Base-by-base conservation (phyloP, 2,113 vertebrate species). In the Prunella himalayana region DNA sequence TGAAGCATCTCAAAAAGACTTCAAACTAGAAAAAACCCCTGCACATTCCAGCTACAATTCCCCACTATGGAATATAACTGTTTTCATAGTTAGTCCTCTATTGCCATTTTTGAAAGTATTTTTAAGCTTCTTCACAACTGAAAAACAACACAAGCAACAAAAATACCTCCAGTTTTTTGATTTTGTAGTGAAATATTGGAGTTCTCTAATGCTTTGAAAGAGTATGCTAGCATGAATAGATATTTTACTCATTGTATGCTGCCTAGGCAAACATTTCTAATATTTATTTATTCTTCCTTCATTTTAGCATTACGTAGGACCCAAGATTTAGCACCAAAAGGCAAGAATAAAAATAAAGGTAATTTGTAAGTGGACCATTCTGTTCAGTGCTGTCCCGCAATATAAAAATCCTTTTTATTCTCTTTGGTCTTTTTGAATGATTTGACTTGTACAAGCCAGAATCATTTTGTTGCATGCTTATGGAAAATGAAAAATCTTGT, bases 401-500 rank as follows among this genome's bases (percentile, higher is more conserved):
- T 14, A 73, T 8, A 88, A 72, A 86, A 84, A 64, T 20, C 4
- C 7, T 54, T 56, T 77, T 84, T 82, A 79, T 41, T 8, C 23
- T 78, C 47, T 92, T 88, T 14, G 37, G 65, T 60, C 45, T 81
- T 94, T 95, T 50, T 49, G 71, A 90, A 90, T 66, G 13, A 94
- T 87, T 95, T 85, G 54, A 75, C 64, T 96, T 66, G 60, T 60
- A 93, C 3, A 23, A 70, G 59, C 45, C 56, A 65, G 35, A 41
- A 81, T 79, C 41, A 39, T 85, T 96, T 92, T 88, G 44, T 59
- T 87, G 61, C 7, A 9, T 28, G 71, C 82, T 96, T 94, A 90
- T 2, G 23, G 73, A 96, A 94, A 92, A 89, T 25, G 88, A 95
- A 93, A 92, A 94, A 94, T 77, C 90, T 91, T 76, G 71, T 91